phyloP scores from a whole-genome alignment of 2,797 vertebrate species.

The Ctenopoma kingsleyae region DNA sequence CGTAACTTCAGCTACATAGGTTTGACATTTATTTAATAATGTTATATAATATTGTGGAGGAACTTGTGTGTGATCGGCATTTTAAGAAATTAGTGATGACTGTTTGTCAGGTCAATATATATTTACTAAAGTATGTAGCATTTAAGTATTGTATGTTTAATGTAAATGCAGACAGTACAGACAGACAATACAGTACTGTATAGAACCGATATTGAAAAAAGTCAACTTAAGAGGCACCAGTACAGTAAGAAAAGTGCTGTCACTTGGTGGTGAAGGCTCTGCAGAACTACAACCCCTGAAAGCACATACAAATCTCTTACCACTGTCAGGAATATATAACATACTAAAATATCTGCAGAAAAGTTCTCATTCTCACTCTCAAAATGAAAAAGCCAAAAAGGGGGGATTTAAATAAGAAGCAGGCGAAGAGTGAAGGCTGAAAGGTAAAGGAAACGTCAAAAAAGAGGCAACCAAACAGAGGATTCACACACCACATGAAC shows the following conservation, averaged over 20 bases:
- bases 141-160: background rate
- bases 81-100: background rate
- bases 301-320: background rate
- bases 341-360: conserved; percentile 6
- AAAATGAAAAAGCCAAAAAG: conserved; percentile 26
- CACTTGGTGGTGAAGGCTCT: background rate
- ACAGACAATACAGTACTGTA: too few relatives aligned
- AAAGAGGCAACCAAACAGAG: conserved; percentile 30
- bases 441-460: conserved; percentile 8
- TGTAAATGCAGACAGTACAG: too few relatives aligned
- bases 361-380: background rate
- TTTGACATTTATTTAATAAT: conserved; percentile 6
- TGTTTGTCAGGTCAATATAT: background rate
- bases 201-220: too few relatives aligned
- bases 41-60: background rate
- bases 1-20: background rate
- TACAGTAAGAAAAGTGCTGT: background rate
- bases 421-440: conserved; percentile 6
- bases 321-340: background rate
- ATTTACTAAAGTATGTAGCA: background rate
- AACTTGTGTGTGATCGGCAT: background rate
- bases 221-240: too few relatives aligned
- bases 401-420: conserved; percentile 10
- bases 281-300: background rate
- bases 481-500: conserved; percentile 24